Evolutionary conservation across 2,888 invertebrate genomes (phyloP), one percentile per base, ranked within the genome.

Genomic region (Cerceris ruficornis): DNA sequence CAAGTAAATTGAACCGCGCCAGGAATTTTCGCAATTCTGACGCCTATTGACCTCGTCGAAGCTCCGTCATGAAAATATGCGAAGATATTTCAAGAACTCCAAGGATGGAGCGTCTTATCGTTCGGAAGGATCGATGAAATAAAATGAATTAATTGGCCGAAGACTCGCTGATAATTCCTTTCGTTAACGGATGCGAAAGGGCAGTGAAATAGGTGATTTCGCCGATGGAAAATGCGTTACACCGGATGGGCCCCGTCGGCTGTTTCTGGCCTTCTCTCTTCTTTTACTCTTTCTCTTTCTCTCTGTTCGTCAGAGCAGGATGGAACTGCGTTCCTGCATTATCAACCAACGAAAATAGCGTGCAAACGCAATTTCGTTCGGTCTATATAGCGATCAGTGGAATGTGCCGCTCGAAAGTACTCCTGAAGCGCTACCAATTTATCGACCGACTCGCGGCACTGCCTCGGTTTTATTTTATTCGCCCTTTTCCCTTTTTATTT

Each of bases 271-370:
- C 55, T 7, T 52, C 7, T 11, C 8, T 46, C 11, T 46, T 11
- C 1, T 11, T 8, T 46, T 11, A 46, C 9, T 11, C 46, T 46
- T 8, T 46, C 46, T 11, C 46, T 11, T 42, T 41, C 46, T 60
- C 65, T 52, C 61, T n/a, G 52, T 52, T 42, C 15, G 46, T 69
- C 73, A 66, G 39, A 9, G 11, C 15, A 11, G 72, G 55, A 52
- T 54, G 70, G 9, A 66, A 71, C 80, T 64, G 69, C 69, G 60
- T 72, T 46, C 58, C 66, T 55, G 81, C 58, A 77, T 83, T 83
- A 83, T 78, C 75, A 68, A 55, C 59, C 69, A 65, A 61, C 81
- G 77, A 81, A 83, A 70, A 82, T 77, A 77, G 62, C 70, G 67
- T 14, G 62, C 71, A 80, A 75, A 75, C 69, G 70, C 58, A 75